phyloP scores from a whole-genome alignment of 2,113 vertebrate species.

The Anguilla rostrata region DNA sequence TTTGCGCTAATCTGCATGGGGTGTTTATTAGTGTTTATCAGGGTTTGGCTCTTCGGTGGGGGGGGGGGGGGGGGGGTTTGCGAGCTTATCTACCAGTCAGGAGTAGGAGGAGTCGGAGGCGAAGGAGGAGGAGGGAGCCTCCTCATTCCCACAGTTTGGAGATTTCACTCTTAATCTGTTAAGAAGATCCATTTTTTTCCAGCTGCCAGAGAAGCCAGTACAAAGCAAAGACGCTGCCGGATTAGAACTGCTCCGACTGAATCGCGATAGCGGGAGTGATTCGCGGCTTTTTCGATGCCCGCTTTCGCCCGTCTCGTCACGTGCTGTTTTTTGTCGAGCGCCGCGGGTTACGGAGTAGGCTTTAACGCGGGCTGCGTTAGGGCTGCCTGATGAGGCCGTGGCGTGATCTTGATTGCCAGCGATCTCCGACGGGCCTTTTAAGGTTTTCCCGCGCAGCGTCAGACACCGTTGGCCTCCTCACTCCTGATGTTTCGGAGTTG shows the following conservation, averaged over 20 bases:
- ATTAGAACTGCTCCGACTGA: slow-evolving; percentile 22
- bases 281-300: slow-evolving; percentile 24
- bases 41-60: slow-evolving; percentile 47
- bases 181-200: slow-evolving; percentile 13
- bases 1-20: neutral
- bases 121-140: neutral
- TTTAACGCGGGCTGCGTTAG: too few relatives aligned
- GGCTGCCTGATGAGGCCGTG: too few relatives aligned
- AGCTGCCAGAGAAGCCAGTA: neutral
- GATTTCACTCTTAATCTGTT: slow-evolving; percentile 34
- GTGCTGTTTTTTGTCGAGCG: too few relatives aligned
- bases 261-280: slow-evolving; percentile 25
- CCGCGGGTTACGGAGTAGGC: too few relatives aligned
- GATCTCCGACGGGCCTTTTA: neutral
- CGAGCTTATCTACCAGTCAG: slow-evolving; percentile 14
- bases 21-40: slow-evolving; percentile 60
- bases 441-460: too few relatives aligned
- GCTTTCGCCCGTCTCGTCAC: neutral
- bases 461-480: too few relatives aligned
- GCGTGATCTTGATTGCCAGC: too few relatives aligned
- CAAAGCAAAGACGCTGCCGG: neutral
- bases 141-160: slow-evolving; percentile 4
- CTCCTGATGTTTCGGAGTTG: too few relatives aligned
- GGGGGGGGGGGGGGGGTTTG: slow-evolving; percentile 23
- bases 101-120: neutral